Base-by-base conservation (phyloP, 2,113 vertebrate species). In the Coptodon rendalli region DNA sequence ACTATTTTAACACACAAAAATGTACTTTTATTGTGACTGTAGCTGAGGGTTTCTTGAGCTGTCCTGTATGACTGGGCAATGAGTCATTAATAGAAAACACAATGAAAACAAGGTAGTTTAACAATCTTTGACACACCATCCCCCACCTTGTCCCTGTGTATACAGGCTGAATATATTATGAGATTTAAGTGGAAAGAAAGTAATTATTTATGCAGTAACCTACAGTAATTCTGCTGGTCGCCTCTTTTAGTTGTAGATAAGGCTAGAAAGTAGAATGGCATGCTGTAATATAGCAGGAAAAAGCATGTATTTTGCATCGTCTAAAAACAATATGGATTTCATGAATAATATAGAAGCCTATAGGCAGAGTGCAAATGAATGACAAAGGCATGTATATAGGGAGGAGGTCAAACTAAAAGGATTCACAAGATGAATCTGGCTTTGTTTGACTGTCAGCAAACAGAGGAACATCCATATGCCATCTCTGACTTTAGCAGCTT, bases 321-420 rank as follows among this genome's bases (percentile, higher is more conserved):
- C 57, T 86, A 86, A 89, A 86, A 95, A 93, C 91, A 94, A 95
- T 91, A 92, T 93, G 56, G 85, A 40, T 36, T 50, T 92, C 86
- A 93, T 95, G 90, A 86, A 95, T 92, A 90, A 95, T 92, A 89
- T 16, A 93, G 14, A 29, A 87, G 88, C 89, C 90, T 91, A 91
- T 90, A 90, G 92, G 91, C 85, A 73, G 63, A 66, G 24, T 52
- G 79, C 27, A 45, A 86, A 81, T 82, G 57, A 88, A 86, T 91
- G 82, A 91, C 68, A 83, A 84, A 82, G 85, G 86, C 63, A 53
- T 91, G 45, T 56, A 6, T 76, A 16, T 73, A 78, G 2, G 76
- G 80, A 61, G 53, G 66, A 29, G n/a, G 52, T 50, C 31, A 66
- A 54, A 81, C 4, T 6, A 52, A 85, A 11, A 19, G 50, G 16